Conservation (phyloP, 2,113 vertebrate genomes). For the Strigops habroptila region DNA sequence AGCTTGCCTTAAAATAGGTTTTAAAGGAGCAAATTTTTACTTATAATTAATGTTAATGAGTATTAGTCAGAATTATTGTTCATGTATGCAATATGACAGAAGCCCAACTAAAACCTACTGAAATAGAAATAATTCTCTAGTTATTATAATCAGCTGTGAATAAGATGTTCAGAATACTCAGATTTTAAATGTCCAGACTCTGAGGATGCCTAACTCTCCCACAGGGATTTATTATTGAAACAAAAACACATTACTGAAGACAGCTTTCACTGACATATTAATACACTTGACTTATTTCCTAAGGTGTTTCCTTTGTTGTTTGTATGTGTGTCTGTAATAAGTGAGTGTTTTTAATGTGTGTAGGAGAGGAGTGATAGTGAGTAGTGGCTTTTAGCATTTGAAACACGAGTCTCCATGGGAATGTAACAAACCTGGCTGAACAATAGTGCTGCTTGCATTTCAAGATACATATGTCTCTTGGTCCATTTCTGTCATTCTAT, state of each 20-base stretch:
- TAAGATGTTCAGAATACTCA: not conserved
- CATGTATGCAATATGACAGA: not conserved
- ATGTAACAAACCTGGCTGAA: not conserved
- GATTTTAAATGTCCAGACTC: not conserved
- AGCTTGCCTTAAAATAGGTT: not conserved
- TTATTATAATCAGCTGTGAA: not conserved
- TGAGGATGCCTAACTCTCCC: not conserved
- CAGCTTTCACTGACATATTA: not conserved
- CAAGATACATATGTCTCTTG: not conserved
- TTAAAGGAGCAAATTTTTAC: not conserved
- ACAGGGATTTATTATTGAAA: not conserved
- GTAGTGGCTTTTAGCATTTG: not conserved
- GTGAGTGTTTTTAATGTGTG: not conserved
- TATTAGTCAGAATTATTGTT: not conserved
- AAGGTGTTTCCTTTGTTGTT: not conserved
- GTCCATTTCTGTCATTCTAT: not conserved
- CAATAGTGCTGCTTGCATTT: not conserved
- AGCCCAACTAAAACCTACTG: not conserved
- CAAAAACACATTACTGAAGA: not conserved
- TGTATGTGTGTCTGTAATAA: not conserved
- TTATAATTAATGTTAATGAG: not conserved
- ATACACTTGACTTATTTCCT: not conserved
- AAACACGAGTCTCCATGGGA: not conserved
- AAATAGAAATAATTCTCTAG: not conserved
- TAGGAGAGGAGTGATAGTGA: not conserved